Percentiles rank a stretch among this genome's conserved stretches.
Conservation (phyloP, 2,797 vertebrate genomes). For the Enteromius argenteus region DNA sequence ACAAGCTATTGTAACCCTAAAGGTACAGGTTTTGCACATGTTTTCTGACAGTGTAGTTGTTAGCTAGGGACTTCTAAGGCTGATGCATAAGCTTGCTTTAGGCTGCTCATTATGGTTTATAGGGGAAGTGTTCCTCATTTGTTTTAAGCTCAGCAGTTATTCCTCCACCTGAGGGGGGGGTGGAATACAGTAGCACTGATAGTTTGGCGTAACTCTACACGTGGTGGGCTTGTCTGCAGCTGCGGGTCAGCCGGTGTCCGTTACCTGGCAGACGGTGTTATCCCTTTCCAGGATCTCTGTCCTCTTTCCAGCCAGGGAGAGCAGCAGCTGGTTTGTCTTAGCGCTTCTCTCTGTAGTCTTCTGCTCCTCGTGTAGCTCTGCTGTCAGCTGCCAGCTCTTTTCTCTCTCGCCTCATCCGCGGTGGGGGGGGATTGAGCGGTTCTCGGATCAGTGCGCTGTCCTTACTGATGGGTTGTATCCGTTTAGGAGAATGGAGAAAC, state of each 20-base stretch:
- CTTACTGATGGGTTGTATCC: constrained; percentile 47
- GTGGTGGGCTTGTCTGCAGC: constrained; percentile 36
- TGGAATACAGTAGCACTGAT: constrained; percentile 14
- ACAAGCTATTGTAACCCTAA: background rate
- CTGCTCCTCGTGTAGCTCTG: constrained; percentile 38
- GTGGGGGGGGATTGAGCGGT: background rate
- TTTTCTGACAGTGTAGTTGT: constrained; percentile 19
- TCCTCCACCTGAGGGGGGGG: constrained; percentile 5
- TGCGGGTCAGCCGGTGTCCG: constrained; percentile 32
- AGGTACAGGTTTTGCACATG: background rate
- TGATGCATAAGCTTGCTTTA: constrained; percentile 66
- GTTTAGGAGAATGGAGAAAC: constrained; percentile 35
- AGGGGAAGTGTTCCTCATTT: constrained; percentile 65
- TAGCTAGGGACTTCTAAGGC: constrained; percentile 49
- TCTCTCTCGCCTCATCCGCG: constrained; percentile 31
- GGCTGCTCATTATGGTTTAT: constrained; percentile 70
- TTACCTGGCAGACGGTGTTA: constrained; percentile 61
- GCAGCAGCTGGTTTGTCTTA: constrained; percentile 79
- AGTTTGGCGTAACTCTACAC: constrained; percentile 43
- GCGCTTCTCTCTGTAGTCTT: constrained; percentile 63
- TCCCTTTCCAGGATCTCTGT: constrained; percentile 64
- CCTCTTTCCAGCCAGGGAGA: constrained; percentile 71
- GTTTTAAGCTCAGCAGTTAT: constrained; percentile 41
- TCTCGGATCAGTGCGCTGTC: constrained; percentile 30
- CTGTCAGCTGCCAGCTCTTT: constrained; percentile 48